These are phyloP conservation scores for Ianthella basta DNA, from an alignment of 37 sponge, comb jelly and placozoan species.

Conservation along the genomic window DNA sequence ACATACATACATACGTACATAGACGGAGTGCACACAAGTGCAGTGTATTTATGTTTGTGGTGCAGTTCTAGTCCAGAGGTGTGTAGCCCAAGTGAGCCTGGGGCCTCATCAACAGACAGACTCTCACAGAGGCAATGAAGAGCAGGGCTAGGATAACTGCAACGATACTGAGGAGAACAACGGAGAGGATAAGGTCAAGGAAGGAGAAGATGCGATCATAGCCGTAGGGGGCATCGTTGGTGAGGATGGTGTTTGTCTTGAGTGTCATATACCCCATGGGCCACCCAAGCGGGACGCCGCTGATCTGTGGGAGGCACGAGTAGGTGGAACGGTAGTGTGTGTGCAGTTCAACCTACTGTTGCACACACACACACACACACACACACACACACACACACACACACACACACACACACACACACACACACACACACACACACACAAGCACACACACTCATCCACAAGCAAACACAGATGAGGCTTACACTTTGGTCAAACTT, in stretches of 20 bases:
- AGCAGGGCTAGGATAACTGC: not conserved
- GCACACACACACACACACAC: not conserved
- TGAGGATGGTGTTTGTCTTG: slow-evolving; percentile 24
- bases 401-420: no score
- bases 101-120: slow-evolving; percentile 4
- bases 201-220: slow-evolving; percentile 1
- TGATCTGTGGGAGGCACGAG: slow-evolving; percentile 12
- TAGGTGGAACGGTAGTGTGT: not conserved
- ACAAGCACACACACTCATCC: no score
- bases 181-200: not conserved
- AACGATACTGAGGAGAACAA: slow-evolving; percentile 1
- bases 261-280: slow-evolving; percentile 69
- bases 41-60: no score
- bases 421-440: no score
- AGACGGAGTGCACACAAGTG: not conserved
- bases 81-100: not conserved
- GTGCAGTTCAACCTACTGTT: no score
- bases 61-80: not conserved
- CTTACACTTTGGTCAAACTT: not conserved
- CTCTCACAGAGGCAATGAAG: slow-evolving; percentile 11
- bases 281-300: slow-evolving; percentile 48
- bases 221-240: not conserved
- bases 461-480: no score
- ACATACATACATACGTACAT: not conserved
- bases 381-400: no score